These are phyloP conservation scores for Stichodactyla helianthus DNA, from an alignment of 64 coral and sea anemone genomes.

Conservation along the genomic window DNA sequence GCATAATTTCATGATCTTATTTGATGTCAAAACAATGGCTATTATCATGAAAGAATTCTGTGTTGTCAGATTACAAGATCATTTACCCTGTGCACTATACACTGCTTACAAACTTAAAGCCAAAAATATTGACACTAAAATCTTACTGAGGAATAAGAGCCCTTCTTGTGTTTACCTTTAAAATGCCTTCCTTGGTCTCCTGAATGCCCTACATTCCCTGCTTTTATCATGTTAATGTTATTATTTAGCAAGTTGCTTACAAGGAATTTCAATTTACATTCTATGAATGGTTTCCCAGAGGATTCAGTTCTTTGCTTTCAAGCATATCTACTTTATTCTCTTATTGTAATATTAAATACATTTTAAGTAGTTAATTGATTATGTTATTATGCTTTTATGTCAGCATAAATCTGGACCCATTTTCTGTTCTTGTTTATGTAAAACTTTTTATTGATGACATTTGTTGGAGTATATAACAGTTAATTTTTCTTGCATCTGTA, in stretches of 20 bases:
- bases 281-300: background rate
- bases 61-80: background rate
- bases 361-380: slow-evolving; percentile 2
- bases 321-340: background rate
- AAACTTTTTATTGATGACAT: too few relatives aligned
- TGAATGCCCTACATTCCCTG: background rate
- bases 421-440: background rate
- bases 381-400: background rate
- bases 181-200: background rate
- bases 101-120: background rate
- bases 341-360: background rate
- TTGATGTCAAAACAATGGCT: background rate
- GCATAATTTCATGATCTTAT: background rate
- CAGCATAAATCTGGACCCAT: background rate
- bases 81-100: background rate
- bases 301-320: background rate
- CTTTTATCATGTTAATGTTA: background rate
- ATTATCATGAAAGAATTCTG: background rate
- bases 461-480: too few relatives aligned
- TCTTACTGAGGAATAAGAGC: background rate
- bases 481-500: too few relatives aligned
- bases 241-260: background rate
- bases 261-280: background rate
- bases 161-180: background rate
- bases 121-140: background rate